phyloP scores from a whole-genome alignment of 2,797 vertebrate species.

The Danio jaintianensis region DNA sequence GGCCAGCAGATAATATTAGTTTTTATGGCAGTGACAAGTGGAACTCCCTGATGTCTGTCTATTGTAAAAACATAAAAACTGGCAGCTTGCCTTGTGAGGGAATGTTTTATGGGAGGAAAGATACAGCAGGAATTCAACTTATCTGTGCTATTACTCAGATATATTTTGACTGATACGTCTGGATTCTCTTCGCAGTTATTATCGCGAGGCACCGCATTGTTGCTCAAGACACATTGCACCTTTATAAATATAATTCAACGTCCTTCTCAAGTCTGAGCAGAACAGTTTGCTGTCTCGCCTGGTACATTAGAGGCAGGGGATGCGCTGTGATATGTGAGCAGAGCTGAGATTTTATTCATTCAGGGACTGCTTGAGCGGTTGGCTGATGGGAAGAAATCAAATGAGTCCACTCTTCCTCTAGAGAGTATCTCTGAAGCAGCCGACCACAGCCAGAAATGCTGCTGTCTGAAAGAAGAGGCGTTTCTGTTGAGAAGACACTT shows the following conservation, averaged over 20 bases:
- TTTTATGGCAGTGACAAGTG: slow-evolving; percentile 43
- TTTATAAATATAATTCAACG: slow-evolving; percentile 13
- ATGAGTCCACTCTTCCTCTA: slow-evolving; percentile 15
- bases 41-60: slow-evolving; percentile 27
- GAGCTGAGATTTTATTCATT: slow-evolving; percentile 26
- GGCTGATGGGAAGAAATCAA: slow-evolving; percentile 20
- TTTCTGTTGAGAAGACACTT: background rate
- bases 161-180: slow-evolving; percentile 36
- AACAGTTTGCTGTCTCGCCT: slow-evolving; percentile 3
- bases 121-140: slow-evolving; percentile 50
- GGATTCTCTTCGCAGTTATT: background rate
- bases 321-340: slow-evolving; percentile 11
- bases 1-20: slow-evolving; percentile 40
- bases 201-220: background rate
- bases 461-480: slow-evolving; percentile 1
- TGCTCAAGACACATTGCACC: background rate
- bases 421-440: slow-evolving; percentile 6
- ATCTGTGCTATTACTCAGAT: slow-evolving; percentile 24
- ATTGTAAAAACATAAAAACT: slow-evolving; percentile 24
- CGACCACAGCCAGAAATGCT: background rate
- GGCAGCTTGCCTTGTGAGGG: slow-evolving; percentile 4
- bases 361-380: slow-evolving; percentile 1
- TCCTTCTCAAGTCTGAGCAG: slow-evolving; percentile 15
- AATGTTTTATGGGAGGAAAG: slow-evolving; percentile 37
- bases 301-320: background rate